Conservation (phyloP, 2,797 vertebrate species). For the Fistularia tabacaria region DNA sequence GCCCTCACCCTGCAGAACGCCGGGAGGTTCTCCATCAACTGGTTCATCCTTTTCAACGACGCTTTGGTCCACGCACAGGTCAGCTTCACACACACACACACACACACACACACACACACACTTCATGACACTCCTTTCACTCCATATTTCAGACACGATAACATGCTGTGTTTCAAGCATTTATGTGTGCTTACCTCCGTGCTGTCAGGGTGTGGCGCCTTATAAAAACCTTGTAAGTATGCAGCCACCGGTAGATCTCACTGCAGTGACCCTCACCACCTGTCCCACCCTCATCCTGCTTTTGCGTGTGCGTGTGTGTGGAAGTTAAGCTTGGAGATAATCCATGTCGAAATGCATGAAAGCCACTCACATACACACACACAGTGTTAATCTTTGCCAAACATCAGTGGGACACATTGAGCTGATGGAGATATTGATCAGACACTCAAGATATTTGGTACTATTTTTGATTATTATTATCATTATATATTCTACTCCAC, state of each 20-base stretch:
- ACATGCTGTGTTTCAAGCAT: slow-evolving; percentile 54
- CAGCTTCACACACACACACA: slow-evolving; percentile 28
- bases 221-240: slow-evolving; percentile 81
- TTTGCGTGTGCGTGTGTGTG: slow-evolving; percentile 7
- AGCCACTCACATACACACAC: too few relatives aligned
- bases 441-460: too few relatives aligned
- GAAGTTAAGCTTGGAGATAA: not conserved
- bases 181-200: slow-evolving; percentile 75
- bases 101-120: slow-evolving; percentile 1
- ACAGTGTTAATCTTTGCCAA: too few relatives aligned
- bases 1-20: slow-evolving; percentile 89
- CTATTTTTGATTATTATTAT: too few relatives aligned
- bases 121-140: not conserved
- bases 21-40: slow-evolving; percentile 90
- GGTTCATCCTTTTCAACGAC: slow-evolving; percentile 94
- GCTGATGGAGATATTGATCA: not conserved
- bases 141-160: slow-evolving; percentile 22
- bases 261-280: slow-evolving; percentile 13
- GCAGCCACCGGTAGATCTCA: slow-evolving; percentile 35
- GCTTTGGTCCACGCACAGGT: slow-evolving; percentile 94
- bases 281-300: slow-evolving; percentile 21
- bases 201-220: slow-evolving; percentile 80
- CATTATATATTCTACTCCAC: too few relatives aligned
- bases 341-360: not conserved
- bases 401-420: too few relatives aligned